Conservation (phyloP, 1,140 invertebrate genomes). For the Globodera ellingtonae region DNA sequence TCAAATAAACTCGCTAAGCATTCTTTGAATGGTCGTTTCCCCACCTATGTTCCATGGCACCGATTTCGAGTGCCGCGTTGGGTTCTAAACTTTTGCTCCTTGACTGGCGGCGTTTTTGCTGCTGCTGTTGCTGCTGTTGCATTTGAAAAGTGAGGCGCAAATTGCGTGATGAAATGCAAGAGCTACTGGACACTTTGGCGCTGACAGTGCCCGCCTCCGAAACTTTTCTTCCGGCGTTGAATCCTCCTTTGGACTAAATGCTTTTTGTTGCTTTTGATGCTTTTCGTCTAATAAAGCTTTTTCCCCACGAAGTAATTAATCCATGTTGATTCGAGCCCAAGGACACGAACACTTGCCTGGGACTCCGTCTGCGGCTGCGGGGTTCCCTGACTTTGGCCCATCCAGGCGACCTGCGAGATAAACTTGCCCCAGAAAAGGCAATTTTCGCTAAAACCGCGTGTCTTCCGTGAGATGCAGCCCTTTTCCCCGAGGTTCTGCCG, state of each 20-base stretch:
- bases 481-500: neutral
- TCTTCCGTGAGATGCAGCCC: neutral
- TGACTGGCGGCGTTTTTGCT: conserved; percentile 24
- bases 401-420: neutral
- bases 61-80: conserved; percentile 18
- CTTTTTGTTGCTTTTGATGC: neutral
- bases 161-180: conserved; percentile 10
- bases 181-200: conserved; percentile 17
- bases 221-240: conserved; percentile 13
- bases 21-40: neutral
- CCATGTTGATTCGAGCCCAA: too few species aligned
- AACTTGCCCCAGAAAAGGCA: neutral
- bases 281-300: too few species aligned
- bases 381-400: conserved; percentile 13
- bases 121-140: neutral
- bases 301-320: too few species aligned
- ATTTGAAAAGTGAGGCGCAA: neutral
- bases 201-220: neutral
- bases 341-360: neutral
- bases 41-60: neutral
- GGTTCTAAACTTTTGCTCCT: conserved; percentile 38
- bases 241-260: neutral
- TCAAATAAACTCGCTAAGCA: conserved; percentile 29
- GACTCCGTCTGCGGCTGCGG: neutral
- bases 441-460: neutral